These are phyloP conservation scores for Drosophila saltans DNA, from an alignment of 1,140 invertebrate species.

Conservation along the genomic window DNA sequence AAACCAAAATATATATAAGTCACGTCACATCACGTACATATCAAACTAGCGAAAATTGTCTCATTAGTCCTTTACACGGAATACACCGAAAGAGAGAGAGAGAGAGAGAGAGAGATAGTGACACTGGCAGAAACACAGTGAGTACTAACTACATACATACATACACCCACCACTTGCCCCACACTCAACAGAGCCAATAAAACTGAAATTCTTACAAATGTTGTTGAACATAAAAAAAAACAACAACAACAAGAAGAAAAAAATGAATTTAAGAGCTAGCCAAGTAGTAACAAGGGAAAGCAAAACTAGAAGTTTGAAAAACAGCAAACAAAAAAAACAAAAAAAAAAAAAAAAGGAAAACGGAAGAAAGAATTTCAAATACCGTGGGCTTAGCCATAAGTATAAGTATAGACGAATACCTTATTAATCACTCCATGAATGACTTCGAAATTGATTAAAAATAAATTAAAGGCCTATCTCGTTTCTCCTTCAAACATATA, in stretches of 20 bases:
- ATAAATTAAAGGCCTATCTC: no score
- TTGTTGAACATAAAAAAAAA: slow-evolving; percentile 7
- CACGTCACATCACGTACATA: slow-evolving; percentile 41
- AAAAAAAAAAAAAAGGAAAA: no score
- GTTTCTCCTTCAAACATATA: no score
- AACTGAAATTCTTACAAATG: slow-evolving; percentile 12
- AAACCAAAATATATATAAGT: slow-evolving; percentile 33
- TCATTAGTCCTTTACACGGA: slow-evolving; percentile 56
- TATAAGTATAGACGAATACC: no score
- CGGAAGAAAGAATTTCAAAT: not conserved
- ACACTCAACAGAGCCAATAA: not conserved
- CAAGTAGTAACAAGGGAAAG: not conserved
- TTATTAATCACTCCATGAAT: no score
- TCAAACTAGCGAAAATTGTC: slow-evolving; percentile 66
- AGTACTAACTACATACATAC: not conserved
- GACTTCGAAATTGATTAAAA: no score
- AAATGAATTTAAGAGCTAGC: not conserved
- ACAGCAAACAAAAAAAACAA: not conserved
- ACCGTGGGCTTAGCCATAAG: no score
- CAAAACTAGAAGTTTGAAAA: slow-evolving; percentile 6
- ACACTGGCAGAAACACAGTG: slow-evolving; percentile 10
- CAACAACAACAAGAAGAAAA: not conserved
- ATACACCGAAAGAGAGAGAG: not conserved
- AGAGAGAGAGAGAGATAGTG: not conserved
- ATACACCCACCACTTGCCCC: not conserved